Base-by-base conservation (phyloP, 2,113 vertebrate species). In the Arvicanthis niloticus region DNA sequence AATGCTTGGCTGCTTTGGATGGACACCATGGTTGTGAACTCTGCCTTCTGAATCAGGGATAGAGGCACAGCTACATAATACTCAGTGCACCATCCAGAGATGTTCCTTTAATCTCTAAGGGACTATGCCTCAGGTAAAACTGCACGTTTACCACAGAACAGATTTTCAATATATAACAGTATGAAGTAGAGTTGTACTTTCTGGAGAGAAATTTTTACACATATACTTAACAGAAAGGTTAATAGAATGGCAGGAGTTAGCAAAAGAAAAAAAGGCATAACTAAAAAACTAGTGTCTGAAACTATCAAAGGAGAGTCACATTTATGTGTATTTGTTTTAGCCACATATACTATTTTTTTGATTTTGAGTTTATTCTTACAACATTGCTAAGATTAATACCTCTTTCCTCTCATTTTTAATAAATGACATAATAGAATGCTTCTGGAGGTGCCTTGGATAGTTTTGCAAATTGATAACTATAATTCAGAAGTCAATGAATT, bases 31-130 rank as follows among this genome's bases (percentile, higher is more conserved):
- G 11, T 48, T 62, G 1, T n/a, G 78, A 75, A 10, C 17, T 51
- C 7, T 37, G 21, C 0, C 15, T 34, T 9, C 16, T 3, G 3
- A 34, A 5, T 4, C 29, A 85, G 16, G 7, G 26, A 62, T 19
- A 31, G 15, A 45, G 3, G 21, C 13, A 34, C 29, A 21, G 9
- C 26, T 85, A 1, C 60, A 62, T 3, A 34, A 8, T 85, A 17
- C 4, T 65, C 13, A 34, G 24, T 21, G 40, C 7, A 45, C 1
- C 15, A 45, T 42, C 8, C 60, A 45, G 42, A 34, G 2, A 7
- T 26, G 10, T n/a, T 40, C 21, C 37, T 58, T 82, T 40, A 65
- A 62, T 65, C 15, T 65, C 26, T 21, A 12, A 45, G 4, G 42
- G 12, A 45, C 16, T 31, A 6, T 16, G 48, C 21, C 29, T 86